Conservation (phyloP, 2,797 vertebrate species). For the Tokudaia muenninki region DNA sequence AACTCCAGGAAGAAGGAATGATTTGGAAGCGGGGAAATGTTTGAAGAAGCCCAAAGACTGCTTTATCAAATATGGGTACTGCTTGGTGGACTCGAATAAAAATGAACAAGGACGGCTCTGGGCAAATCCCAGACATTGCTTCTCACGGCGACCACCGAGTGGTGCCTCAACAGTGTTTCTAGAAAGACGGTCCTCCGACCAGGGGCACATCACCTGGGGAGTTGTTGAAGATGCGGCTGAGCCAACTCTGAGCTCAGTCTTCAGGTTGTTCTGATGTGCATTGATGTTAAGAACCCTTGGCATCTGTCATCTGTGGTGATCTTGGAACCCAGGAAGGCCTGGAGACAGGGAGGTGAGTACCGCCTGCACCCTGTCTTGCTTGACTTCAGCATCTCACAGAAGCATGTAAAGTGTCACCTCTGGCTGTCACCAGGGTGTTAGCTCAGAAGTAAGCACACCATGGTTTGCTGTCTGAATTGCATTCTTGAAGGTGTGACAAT, state of each 20-base stretch:
- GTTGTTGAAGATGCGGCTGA: background rate
- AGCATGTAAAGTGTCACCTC: background rate
- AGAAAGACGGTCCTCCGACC: background rate
- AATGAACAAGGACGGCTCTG: background rate
- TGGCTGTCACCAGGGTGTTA: background rate
- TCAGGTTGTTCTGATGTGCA: background rate
- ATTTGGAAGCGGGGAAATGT: background rate
- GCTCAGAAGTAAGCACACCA: background rate
- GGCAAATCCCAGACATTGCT: background rate
- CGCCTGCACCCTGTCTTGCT: background rate
- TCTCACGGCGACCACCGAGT: fast-evolving
- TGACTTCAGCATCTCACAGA: fast-evolving
- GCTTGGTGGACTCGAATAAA: background rate
- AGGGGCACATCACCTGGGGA: background rate
- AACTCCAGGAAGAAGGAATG: background rate
- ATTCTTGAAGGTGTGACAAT: constrained; percentile 37
- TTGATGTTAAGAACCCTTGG: background rate
- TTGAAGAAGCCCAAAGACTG: background rate
- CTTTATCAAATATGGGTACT: background rate
- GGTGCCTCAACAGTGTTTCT: background rate
- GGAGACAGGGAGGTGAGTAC: background rate
- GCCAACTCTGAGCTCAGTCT: background rate
- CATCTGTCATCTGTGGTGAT: background rate
- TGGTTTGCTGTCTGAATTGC: background rate
- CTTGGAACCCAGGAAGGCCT: background rate